phyloP scores from a whole-genome alignment of 2,888 invertebrate species.

The Nephrotoma flavescens region DNA sequence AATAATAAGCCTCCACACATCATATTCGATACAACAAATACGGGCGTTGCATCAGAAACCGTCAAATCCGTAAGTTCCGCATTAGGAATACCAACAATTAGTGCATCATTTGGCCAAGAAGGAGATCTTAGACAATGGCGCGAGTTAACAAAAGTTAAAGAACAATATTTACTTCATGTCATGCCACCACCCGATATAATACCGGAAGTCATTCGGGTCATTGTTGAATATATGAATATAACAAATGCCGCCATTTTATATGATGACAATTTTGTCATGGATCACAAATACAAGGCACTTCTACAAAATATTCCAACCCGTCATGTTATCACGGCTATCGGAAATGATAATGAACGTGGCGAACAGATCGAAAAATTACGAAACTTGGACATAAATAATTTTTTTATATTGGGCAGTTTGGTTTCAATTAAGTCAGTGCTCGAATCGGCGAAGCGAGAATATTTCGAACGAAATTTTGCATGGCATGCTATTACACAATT shows the following conservation, averaged over 20 bases:
- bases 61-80: constrained; percentile 72
- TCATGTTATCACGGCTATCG: constrained; percentile 63
- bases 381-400: constrained; percentile 76
- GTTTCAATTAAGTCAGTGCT: constrained; percentile 50
- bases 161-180: constrained; percentile 58
- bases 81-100: constrained; percentile 66
- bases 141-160: constrained; percentile 50
- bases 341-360: constrained; percentile 38
- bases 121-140: constrained; percentile 77
- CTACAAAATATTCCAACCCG: constrained; percentile 80
- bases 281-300: constrained; percentile 83
- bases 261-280: constrained; percentile 80
- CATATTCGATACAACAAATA: constrained; percentile 67
- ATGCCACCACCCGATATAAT: constrained; percentile 72
- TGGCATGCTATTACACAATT: constrained; percentile 76
- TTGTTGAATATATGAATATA: constrained; percentile 70
- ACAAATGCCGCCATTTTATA: constrained; percentile 86
- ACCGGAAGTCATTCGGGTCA: constrained; percentile 66
- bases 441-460: constrained; percentile 53
- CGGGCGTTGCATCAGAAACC: constrained; percentile 67
- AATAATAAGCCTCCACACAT: constrained; percentile 58
- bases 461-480: constrained; percentile 70
- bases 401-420: constrained; percentile 66
- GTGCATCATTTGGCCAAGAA: constrained; percentile 71
- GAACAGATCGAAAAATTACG: constrained; percentile 57